These are phyloP conservation scores for Alca torda DNA, from an alignment of 2,797 vertebrate genomes.

Conservation along the genomic window DNA sequence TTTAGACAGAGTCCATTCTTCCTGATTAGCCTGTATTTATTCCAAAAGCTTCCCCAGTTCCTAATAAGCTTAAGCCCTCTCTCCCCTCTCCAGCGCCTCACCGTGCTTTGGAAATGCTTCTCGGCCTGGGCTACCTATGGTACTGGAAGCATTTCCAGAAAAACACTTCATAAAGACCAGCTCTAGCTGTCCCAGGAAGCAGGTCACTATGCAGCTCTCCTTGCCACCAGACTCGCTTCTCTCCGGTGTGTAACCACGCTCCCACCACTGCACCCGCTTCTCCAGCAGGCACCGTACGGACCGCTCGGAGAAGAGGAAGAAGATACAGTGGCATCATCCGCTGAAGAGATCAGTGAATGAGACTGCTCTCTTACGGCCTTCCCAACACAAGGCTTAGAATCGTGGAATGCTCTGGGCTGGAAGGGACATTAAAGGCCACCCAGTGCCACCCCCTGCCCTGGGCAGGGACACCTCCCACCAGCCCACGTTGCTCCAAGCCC, in stretches of 20 bases:
- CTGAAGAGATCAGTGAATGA: accelerated
- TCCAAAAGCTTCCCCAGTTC: background rate
- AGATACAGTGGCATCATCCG: background rate
- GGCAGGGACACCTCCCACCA: background rate
- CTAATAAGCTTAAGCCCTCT: background rate
- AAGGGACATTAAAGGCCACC: background rate
- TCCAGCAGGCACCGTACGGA: accelerated
- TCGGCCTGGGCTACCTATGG: background rate
- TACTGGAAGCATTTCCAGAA: background rate
- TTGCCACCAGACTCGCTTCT: background rate
- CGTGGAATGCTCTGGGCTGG: background rate
- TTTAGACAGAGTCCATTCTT: background rate
- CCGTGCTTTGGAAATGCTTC: background rate
- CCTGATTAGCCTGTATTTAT: background rate
- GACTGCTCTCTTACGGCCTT: background rate
- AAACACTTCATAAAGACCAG: background rate
- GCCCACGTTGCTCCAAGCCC: background rate
- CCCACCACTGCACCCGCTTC: background rate
- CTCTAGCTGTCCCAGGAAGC: too few relatives aligned
- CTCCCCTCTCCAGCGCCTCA: background rate
- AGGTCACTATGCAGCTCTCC: background rate
- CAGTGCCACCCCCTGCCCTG: background rate
- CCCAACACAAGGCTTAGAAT: background rate
- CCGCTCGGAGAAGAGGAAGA: background rate
- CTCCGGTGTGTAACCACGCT: background rate